Evolutionary conservation across 1,140 invertebrate species (phyloP).

Genomic region (Chironomus striatipennis): DNA sequence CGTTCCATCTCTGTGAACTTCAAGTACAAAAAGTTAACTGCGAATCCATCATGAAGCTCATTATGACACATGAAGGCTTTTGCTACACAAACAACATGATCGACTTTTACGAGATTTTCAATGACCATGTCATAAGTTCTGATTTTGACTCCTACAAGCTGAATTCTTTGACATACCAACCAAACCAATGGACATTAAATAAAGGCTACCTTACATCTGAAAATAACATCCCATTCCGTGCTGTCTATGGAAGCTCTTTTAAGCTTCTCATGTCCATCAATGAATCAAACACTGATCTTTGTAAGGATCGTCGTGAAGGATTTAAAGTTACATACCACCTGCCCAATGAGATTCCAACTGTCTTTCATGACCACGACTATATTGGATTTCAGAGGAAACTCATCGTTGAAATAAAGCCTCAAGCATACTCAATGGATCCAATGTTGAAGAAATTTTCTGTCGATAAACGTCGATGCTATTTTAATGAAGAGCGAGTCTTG

Average conservation of each 20-base stretch:
- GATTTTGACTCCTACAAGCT: no score
- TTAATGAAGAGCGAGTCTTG: conserved; percentile 46
- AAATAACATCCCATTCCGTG: no score
- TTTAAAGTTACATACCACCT: background rate
- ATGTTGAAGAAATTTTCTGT: background rate
- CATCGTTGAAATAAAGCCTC: background rate
- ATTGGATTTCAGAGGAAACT: background rate
- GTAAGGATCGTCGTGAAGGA: background rate
- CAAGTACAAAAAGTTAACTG: no score
- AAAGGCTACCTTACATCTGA: no score
- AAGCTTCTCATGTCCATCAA: background rate
- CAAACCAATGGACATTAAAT: no score
- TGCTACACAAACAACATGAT: no score
- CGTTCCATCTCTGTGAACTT: no score
- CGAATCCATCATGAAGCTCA: no score
- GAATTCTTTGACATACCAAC: no score
- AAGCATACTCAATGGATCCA: background rate
- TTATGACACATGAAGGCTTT: no score
- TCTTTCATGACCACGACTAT: background rate
- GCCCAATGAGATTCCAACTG: background rate
- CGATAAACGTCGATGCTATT: conserved; percentile 35
- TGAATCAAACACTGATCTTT: background rate
- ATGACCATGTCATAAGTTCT: no score
- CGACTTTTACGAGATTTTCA: no score
- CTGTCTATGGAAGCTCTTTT: background rate